Evolutionary conservation across 37 sponge, comb jelly and placozoan genomes (phyloP).

Genomic region (Haliclona indistincta): DNA sequence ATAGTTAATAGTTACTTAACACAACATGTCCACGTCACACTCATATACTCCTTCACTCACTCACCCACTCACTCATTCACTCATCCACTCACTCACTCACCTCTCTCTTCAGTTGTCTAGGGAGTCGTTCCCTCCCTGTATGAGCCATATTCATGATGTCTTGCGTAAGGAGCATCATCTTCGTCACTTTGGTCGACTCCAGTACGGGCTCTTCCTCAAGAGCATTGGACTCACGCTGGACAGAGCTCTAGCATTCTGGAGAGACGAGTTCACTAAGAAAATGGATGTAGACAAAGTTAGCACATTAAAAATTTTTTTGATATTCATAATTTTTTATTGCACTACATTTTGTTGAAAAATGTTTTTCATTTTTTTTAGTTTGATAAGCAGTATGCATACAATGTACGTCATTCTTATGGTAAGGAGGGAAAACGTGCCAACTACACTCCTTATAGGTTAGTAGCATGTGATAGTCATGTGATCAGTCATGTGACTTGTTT

Average conservation of each 20-base stretch:
- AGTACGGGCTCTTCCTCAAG: constrained; percentile 96
- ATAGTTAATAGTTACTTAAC: too few relatives aligned
- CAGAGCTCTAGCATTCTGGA: constrained; percentile 86
- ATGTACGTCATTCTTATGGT: constrained; percentile 89
- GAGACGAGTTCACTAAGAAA: constrained; percentile 78
- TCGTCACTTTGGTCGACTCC: constrained; percentile 86
- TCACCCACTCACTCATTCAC: too few relatives aligned
- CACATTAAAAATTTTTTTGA: neutral
- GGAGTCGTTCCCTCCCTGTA: constrained; percentile 93
- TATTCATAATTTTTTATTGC: neutral
- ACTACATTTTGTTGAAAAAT: neutral
- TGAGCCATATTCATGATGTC: constrained; percentile 85
- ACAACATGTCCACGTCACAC: too few relatives aligned
- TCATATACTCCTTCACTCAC: too few relatives aligned
- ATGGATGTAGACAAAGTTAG: constrained; percentile 88
- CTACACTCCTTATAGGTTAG: constrained; percentile 83
- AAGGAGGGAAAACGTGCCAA: constrained; percentile 93
- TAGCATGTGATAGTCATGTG: neutral
- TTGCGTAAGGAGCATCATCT: constrained; percentile 90
- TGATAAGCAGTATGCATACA: constrained; percentile 96
- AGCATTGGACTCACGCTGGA: constrained; percentile 81
- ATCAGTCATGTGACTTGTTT: neutral
- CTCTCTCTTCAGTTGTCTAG: constrained; percentile 51
- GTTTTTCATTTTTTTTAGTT: constrained; percentile 54
- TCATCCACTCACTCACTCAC: neutral